A percentile compares a stretch with the other conserved stretches of the same genome.
Evolutionary conservation across 1,140 invertebrate species (phyloP).

Genomic region (Cardiocondyla obscurior): DNA sequence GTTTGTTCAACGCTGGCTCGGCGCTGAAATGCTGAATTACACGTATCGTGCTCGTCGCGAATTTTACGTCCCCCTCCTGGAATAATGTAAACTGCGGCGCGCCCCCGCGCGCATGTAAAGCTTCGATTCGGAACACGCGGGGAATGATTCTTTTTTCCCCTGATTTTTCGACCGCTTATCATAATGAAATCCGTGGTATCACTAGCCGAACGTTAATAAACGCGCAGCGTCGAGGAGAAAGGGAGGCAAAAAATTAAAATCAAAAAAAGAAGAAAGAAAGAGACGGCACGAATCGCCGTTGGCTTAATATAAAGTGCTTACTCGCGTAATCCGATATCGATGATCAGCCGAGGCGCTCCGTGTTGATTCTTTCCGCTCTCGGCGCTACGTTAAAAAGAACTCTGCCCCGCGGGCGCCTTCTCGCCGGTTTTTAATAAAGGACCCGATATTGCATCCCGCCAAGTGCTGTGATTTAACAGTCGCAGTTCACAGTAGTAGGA

Average conservation of each 20-base stretch:
- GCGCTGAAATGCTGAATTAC: conserved; percentile 54
- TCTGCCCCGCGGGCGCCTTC: conserved; percentile 62
- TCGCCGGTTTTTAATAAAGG: conserved; percentile 70
- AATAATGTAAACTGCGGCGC: conserved; percentile 31
- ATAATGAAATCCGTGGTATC: conserved; percentile 4
- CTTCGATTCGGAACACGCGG: background rate
- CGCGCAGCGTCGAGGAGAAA: background rate
- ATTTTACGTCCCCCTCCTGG: background rate
- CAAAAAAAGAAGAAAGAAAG: background rate
- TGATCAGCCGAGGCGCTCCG: conserved; percentile 55
- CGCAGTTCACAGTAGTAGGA: background rate
- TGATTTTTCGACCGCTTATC: conserved; percentile 1
- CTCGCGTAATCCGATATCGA: conserved; percentile 77
- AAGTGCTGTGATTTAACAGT: background rate
- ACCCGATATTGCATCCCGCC: conserved; percentile 55
- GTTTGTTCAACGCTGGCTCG: conserved; percentile 44
- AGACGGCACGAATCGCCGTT: conserved; percentile 35
- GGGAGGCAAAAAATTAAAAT: background rate
- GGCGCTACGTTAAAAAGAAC: conserved; percentile 57
- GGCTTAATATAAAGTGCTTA: conserved; percentile 74
- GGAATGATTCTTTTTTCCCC: too few species aligned
- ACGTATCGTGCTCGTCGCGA: conserved; percentile 20
- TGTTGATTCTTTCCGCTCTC: conserved; percentile 67
- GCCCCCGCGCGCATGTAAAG: background rate
- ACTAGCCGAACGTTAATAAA: conserved; percentile 34